Evolutionary conservation across 23 tunicate genomes (phyloP).

Genomic region (Oikopleura albicans): DNA sequence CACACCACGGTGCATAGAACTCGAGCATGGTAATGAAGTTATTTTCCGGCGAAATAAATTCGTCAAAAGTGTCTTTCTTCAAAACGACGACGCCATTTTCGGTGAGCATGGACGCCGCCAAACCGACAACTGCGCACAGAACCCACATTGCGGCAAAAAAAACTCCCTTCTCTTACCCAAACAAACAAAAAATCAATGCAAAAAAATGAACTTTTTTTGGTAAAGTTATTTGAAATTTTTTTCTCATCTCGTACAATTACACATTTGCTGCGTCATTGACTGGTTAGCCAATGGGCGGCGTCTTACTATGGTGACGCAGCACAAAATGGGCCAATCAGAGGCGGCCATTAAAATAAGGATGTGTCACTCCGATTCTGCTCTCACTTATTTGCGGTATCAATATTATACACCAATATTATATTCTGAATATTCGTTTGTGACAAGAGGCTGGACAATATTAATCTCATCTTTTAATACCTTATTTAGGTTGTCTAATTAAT

Average conservation of each 20-base stretch:
- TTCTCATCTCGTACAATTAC: not conserved
- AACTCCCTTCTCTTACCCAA: not conserved
- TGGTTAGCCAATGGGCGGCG: not conserved
- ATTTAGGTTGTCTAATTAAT: too few species aligned
- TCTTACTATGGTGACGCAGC: not conserved
- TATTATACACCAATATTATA: too few species aligned
- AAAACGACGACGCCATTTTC: slow-evolving; percentile 1
- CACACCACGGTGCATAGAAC: slow-evolving; percentile 99
- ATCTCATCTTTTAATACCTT: too few species aligned
- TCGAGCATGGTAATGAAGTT: not conserved
- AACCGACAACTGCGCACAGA: not conserved
- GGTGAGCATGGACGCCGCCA: not conserved
- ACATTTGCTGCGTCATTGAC: not conserved
- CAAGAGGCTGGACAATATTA: too few species aligned
- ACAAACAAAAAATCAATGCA: not conserved
- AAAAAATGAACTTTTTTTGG: too few species aligned
- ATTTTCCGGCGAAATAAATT: not conserved
- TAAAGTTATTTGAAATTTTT: not conserved
- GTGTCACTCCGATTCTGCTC: too few species aligned
- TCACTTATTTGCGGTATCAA: too few species aligned
- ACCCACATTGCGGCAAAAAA: too few species aligned
- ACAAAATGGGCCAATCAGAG: not conserved
- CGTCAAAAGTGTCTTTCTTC: not conserved
- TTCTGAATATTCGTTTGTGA: too few species aligned
- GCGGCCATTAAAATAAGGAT: not conserved